Evolutionary conservation across 2,797 vertebrate genomes (phyloP), one percentile per base, ranked within the genome.

Genomic region (Acanthis flammea): DNA sequence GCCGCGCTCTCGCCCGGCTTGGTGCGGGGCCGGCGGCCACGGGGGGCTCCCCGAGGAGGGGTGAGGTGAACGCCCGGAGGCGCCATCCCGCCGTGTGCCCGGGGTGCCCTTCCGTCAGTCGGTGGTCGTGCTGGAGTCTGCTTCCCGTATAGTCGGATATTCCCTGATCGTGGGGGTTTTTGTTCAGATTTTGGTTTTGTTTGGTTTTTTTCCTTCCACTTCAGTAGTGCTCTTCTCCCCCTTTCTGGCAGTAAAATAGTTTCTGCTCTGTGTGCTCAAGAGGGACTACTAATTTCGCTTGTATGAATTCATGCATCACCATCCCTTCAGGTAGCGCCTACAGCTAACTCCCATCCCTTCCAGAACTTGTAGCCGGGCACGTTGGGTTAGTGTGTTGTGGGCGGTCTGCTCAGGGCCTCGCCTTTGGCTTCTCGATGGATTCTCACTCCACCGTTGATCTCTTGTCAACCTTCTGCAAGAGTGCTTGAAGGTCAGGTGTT

Each of bases 91-190:
- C 44, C 9, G 4, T 31, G 30, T 30, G 50, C 50, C 48, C 22
- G 7, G 42, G 21, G 18, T 4, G 79, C 57, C 3, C 23, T 25
- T n/a, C 51, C 5, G 1, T 30, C 54, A 1, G 58, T 12, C 27
- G 5, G 50, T 14, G 58, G 11, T 60, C 28, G 19, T 7, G n/a
- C 37, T 13, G 66, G 12, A 28, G 74, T 16, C 58, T 9, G 15
- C 55, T n/a, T 33, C 11, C 30, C 33, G 0, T 28, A 0, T 28
- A 0, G 19, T 14, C 9, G 19, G 41, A 2, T 70, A 10, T 55
- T 51, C 19, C 19, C 19, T 51, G 4, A 7, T 45, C 7, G 4
- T 11, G 48, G 8, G 8, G 12, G n/a, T 25, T 51, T 60, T 24
- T 35, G 30, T 13, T 31, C 57, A 7, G 35, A 8, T 60, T 60